Base-by-base conservation (phyloP, 1,140 invertebrate genomes). In the Vollenhovia emeryi region DNA sequence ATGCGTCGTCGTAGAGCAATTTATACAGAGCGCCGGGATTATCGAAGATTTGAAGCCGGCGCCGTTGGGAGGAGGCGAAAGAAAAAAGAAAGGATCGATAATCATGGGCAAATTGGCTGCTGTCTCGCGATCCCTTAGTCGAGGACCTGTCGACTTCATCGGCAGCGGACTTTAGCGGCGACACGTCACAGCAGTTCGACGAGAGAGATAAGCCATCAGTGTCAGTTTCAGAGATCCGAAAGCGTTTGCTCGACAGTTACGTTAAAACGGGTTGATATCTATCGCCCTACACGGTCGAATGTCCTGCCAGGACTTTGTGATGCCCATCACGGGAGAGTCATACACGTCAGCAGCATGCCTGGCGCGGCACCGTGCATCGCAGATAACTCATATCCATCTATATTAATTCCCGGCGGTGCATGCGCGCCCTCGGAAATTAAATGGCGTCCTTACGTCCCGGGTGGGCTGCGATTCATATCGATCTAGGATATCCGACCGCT, bases 241-340 rank as follows among this genome's bases (percentile, higher is more conserved):
- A 89, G 84, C 89, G 90, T 93, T 92, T 92, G 92, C 93, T 93
- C 91, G 92, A 93, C 91, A 94, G 91, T 93, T 92, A 93, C 91
- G 92, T 92, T 93, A 93, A 94, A 93, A 91, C 89, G 91, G 90
- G 90, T 92, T 93, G 92, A 93, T 93, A 92, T 93, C 92, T 92
- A 93, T 92, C 92, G 92, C 89, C 85, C 87, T 91, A 85, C 64
- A 80, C 71, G 84, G 86, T 87, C 91, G 89, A 92, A 94, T 92
- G 91, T 93, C 90, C 92, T 93, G 93, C 93, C 93, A 93, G 90
- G 90, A 90, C 89, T 89, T 86, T 86, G 90, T 90, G 90, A 92
- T 91, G 87, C 91, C 92, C 90, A 91, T 92, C 90, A 92, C 84
- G 86, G 50, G 50, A 91, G 92, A 94, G 92, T 92, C 91, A 93